Evolutionary conservation across 2,113 vertebrate species (phyloP).

Genomic region (Gambusia affinis): DNA sequence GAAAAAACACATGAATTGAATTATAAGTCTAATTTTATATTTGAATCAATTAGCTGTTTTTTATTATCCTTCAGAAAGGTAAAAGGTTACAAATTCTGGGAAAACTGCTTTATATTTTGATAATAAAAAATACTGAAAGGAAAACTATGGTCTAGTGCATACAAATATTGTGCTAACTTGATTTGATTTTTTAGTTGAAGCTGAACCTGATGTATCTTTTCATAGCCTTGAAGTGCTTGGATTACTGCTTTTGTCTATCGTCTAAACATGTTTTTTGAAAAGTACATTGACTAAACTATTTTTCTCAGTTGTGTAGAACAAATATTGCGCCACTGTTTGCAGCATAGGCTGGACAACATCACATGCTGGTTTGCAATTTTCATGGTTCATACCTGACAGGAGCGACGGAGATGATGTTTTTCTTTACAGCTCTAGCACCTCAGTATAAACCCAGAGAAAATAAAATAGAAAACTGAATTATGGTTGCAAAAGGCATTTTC

Average conservation of each 20-base stretch:
- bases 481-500: background rate
- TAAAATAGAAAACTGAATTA: background rate
- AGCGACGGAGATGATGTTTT: slow-evolving; percentile 21
- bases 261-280: background rate
- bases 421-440: slow-evolving; percentile 45
- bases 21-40: too few relatives aligned
- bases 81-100: background rate
- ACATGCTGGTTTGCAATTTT: background rate
- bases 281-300: background rate
- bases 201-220: too few relatives aligned
- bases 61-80: background rate
- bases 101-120: background rate
- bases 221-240: background rate
- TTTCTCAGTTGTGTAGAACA: background rate
- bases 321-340: background rate
- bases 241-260: background rate
- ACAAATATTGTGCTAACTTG: background rate
- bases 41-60: too few relatives aligned
- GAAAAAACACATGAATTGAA: background rate
- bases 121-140: background rate
- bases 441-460: slow-evolving; percentile 35
- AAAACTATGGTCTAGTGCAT: background rate
- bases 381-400: background rate
- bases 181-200: background rate
- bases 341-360: background rate